Conservation (phyloP, 2,888 invertebrate species). For the Drymonia ruficornis region DNA sequence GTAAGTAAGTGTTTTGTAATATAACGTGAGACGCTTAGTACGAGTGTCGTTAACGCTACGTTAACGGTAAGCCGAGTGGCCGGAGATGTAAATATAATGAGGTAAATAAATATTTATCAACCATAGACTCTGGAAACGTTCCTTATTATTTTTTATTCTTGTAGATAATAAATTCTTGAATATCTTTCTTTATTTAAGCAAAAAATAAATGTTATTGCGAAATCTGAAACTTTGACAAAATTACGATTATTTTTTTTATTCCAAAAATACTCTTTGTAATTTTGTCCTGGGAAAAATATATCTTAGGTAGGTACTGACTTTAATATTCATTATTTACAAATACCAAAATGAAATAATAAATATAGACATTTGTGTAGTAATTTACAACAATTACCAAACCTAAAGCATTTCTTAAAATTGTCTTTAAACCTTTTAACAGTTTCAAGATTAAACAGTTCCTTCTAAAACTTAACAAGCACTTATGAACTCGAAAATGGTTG, state of each 20-base stretch:
- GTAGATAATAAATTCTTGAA: background rate
- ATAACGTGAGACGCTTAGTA: conserved; percentile 52
- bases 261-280: no score
- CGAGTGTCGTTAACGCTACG: conserved; percentile 16
- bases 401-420: background rate
- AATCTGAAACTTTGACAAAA: no score
- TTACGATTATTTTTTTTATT: no score
- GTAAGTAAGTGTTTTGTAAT: conserved; percentile 35
- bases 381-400: no score
- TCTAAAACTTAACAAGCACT: conserved; percentile 5
- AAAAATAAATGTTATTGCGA: background rate
- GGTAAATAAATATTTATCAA: conserved; percentile 7
- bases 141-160: conserved; percentile 3
- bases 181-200: background rate
- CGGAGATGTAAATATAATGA: conserved; percentile 33
- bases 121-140: background rate
- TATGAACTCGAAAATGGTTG: background rate
- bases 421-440: background rate
- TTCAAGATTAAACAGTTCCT: background rate
- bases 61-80: conserved; percentile 22
- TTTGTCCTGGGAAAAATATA: no score
- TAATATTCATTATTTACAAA: no score
- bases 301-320: no score
- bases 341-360: no score
- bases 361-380: no score